A percentile compares a stretch with the other conserved stretches of the same genome.
phyloP scores from a whole-genome alignment of 2,113 vertebrate species.

The Burhinus bistriatus region DNA sequence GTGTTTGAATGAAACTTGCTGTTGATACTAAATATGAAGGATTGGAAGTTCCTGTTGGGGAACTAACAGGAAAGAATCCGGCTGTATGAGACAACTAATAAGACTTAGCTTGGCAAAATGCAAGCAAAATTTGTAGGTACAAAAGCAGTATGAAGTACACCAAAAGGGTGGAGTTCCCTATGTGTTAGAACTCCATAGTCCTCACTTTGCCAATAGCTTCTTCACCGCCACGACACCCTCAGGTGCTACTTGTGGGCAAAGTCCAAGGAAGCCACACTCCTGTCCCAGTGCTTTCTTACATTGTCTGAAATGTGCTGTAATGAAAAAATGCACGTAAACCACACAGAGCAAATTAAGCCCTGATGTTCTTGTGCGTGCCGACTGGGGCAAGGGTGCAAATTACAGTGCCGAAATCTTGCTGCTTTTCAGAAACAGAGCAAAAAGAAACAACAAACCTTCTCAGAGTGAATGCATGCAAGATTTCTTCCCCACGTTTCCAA shows the following conservation, averaged over 20 bases:
- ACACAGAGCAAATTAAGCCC: background rate
- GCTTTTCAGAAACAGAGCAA: background rate
- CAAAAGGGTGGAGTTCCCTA: background rate
- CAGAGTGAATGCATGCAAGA: fast-evolving
- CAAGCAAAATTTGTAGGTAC: background rate
- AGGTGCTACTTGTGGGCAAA: background rate
- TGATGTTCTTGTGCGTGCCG: background rate
- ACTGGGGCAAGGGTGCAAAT: background rate
- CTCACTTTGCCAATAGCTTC: background rate
- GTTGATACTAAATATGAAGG: background rate
- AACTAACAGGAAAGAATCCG: background rate
- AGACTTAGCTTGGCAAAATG: background rate
- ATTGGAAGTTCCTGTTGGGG: background rate
- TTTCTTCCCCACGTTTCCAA: background rate
- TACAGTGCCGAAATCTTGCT: background rate
- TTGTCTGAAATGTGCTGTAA: background rate
- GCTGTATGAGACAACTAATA: background rate
- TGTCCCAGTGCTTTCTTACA: background rate
- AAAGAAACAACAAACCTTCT: background rate
- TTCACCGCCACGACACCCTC: background rate
- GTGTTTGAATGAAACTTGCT: background rate
- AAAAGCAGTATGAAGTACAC: background rate
- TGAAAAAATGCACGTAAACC: background rate
- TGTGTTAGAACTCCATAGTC: background rate
- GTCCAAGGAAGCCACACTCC: background rate